Base-by-base conservation (phyloP, 2,888 invertebrate genomes). In the Epinotia bilunana region DNA sequence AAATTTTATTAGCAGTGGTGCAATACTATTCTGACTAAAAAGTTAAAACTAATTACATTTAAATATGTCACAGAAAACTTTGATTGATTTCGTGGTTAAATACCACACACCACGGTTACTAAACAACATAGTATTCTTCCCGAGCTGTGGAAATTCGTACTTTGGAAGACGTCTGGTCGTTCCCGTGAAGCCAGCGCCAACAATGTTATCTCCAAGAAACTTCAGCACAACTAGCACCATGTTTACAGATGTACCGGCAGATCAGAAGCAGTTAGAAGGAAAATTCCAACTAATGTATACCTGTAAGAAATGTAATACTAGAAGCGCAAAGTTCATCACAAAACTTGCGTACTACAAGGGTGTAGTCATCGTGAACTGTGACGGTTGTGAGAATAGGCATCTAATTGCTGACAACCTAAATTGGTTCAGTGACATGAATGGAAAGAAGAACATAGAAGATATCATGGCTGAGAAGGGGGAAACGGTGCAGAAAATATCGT, bases 371-470 rank as follows among this genome's bases (percentile, higher is more conserved):
- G 97, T 99, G 0, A 96, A 95, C 72, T 99, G 99, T 88, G 95
- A 96, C 72, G 97, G 97, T 0, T 99, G 99, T 86, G 91, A 95
- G 63, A 99, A 98, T 86, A 96, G 97, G 87, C 99, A 99, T 91
- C 94, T 99, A 33, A 99, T 99, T 79, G 99, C 99, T 0, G 99
- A 99, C 87, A 99, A 99, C 90, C 94, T 99, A 1, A 97, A 97
- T 78, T 99, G 99, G 99, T 99, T 99, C 87, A 94, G 96, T 0
- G 97, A 98, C 85, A 92, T 97, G 84, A 93, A 96, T 83, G 96
- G 96, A 0, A 96, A 95, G 83, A 95, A 95, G 78, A 99, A 99
- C 85, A 98, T 99, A 81, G 99, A 99, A 93, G 97, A 97, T 78
- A 97, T 99, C 53, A 93, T 99, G 87, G 96, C 96, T 20, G 96